Evolutionary conservation across 1,140 invertebrate species (phyloP).

Genomic region (Lepidurus couesii): DNA sequence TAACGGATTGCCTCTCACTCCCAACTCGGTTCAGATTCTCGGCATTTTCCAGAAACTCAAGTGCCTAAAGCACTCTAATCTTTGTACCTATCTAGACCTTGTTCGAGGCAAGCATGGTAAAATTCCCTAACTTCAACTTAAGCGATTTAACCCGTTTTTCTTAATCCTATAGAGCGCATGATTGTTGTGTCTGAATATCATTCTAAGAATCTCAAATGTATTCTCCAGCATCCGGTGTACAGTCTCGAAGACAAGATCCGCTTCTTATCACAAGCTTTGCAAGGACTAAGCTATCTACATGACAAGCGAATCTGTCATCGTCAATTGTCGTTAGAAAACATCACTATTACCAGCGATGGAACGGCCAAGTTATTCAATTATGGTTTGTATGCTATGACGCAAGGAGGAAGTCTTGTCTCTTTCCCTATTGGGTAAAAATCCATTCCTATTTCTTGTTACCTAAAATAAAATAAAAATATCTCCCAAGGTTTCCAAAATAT

Average conservation of each 20-base stretch:
- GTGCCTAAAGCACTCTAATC: conserved; percentile 67
- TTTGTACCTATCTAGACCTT: conserved; percentile 86
- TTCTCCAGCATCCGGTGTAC: conserved; percentile 39
- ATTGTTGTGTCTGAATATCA: conserved; percentile 83
- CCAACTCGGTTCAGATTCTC: conserved; percentile 90
- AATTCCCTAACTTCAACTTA: conserved; percentile 35
- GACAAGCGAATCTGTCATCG: conserved; percentile 66
- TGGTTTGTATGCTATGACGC: conserved; percentile 87
- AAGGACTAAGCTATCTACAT: conserved; percentile 69
- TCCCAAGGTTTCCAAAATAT: conserved; percentile 63
- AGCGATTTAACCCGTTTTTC: conserved; percentile 38
- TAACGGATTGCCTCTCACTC: conserved; percentile 90
- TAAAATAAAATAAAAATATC: conserved; percentile 23
- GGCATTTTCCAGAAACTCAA: conserved; percentile 80
- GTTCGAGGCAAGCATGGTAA: conserved; percentile 90
- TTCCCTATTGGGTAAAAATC: conserved; percentile 81
- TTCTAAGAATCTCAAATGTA: conserved; percentile 53
- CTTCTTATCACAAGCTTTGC: conserved; percentile 58
- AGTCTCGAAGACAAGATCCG: conserved; percentile 55
- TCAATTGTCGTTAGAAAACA: conserved; percentile 74
- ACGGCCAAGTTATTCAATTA: conserved; percentile 84
- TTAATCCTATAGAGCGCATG: conserved; percentile 72
- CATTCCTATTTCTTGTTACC: conserved; percentile 16
- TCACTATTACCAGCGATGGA: conserved; percentile 64
- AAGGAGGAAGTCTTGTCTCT: conserved; percentile 70